A percentile compares a stretch with the other conserved stretches of the same genome.
phyloP scores from a whole-genome alignment of 64 coral and sea anemone species.

The Pocillopora verrucosa region DNA sequence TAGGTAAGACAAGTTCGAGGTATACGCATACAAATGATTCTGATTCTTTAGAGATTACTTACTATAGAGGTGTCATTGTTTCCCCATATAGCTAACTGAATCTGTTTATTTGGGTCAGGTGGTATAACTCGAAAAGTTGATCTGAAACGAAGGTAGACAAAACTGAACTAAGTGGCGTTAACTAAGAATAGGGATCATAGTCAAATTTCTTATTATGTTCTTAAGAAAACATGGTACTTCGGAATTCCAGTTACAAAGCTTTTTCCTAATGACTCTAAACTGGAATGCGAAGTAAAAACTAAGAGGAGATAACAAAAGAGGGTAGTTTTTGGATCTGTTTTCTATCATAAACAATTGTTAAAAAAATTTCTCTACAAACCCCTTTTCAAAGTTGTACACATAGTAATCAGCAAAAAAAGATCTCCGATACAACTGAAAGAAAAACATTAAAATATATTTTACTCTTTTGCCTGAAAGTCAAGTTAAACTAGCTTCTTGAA shows the following conservation, averaged over 20 bases:
- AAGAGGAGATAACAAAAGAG: no score
- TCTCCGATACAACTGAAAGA: constrained; percentile 68
- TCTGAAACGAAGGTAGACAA: background rate
- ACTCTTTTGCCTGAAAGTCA: background rate
- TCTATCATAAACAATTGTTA: background rate
- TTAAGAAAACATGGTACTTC: no score
- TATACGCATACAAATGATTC: no score
- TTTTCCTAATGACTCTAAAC: no score
- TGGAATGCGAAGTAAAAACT: no score
- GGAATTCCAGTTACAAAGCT: no score
- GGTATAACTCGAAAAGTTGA: constrained; percentile 23
- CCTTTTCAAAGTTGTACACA: constrained; percentile 39
- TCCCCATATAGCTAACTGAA: constrained; percentile 80
- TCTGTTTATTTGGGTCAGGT: constrained; percentile 57
- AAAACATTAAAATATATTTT: background rate
- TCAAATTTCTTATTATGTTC: no score
- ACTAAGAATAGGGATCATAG: background rate
- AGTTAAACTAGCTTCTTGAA: background rate
- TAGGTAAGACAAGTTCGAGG: no score
- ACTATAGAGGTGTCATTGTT: constrained; percentile 83
- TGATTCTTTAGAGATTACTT: background rate
- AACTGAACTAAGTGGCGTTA: background rate
- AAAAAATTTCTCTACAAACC: constrained; percentile 33
- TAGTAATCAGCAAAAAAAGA: constrained; percentile 77
- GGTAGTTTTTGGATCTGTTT: background rate